Evolutionary conservation across 2,888 invertebrate genomes (phyloP), one percentile per base, ranked within the genome.

Genomic region (Graphium colonna): DNA sequence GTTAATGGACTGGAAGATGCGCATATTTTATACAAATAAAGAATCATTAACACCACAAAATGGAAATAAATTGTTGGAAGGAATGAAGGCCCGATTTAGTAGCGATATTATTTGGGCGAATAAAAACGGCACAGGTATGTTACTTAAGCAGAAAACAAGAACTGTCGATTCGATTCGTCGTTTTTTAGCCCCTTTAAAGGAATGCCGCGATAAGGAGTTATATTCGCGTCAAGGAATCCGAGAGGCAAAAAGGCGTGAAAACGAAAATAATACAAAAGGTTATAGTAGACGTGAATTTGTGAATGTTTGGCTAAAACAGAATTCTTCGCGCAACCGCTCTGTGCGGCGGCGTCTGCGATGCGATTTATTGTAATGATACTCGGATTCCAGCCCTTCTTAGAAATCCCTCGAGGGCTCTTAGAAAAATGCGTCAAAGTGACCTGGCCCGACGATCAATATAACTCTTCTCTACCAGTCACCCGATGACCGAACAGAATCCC

Each of bases 211-310:
- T 87, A 86, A 87, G 84, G 77, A 84, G 84, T 85, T 88, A 87
- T 88, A 86, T 88, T 87, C 76, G 86, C 84, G 79, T 85, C 82
- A 81, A 79, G 75, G 86, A 82, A 87, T 87, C 79, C 81, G 79
- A 70, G 75, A 73, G 82, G 77, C 82, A 88, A 89, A 88, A 89
- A 88, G 83, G 88, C 88, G 88, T 21, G 87, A 89, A 89, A 88
- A 87, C 82, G 73, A 82, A 89, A 89, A 88, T 85, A 86, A 85
- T 77, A 85, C 82, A 88, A 88, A 88, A 88, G 71, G 75, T 77
- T 79, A 77, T 84, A 85, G 83, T 84, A 85, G 83, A 84, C 76
- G 82, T 87, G 88, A 89, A 89, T 89, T 89, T 89, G 88, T 89
- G 88, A 88, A 82, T 83, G 86, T 87, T 87, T 81, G 87, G 79